Evolutionary conservation across 2,113 vertebrate species (phyloP), one percentile per base, ranked within the genome.

Genomic region (Semnornis frantzii): DNA sequence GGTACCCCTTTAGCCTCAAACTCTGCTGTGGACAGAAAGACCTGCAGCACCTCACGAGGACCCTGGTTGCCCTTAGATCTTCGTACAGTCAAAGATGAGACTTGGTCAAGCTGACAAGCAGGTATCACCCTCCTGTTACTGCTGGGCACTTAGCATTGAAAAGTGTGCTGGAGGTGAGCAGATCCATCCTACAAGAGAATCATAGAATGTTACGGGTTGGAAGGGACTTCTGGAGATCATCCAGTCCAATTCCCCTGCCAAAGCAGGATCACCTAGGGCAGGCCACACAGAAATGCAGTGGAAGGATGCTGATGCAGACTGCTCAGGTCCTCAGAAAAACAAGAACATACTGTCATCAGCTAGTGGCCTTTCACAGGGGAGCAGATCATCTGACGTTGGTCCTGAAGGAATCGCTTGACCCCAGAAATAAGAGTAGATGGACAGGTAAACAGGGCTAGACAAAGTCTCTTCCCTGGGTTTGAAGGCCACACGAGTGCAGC

Each of bases 171-270:
- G 27, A 39, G n/a, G 10, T 4, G 39, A 64, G 3, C 8, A 8
- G 50, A 34, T 3, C 28, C 0, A 0, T 2, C 27, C 58, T 4
- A 1, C 2, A 1, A 63, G 34, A 19, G n/a, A 6, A 79, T 27
- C 11, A 19, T 42, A 1, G 12, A 7, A 50, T 46, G 44, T 5
- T 46, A 46, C 16, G 16, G 44, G 44, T 46, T 46, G 44, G 44
- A 46, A 46, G 16, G 44, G 44, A 46, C 44, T 17, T 46, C 8
- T 50, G 20, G 48, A 50, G 20, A 20, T 50, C 48, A 50, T 21
- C 48, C 48, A 50, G 48, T 50, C 9, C 48, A 50, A 50, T 21
- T 19, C 48, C 9, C 10, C 48, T 50, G 48, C 48, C 48, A 50
- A 50, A 50, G 48, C 48, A 50, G 20, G 48, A 21, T 50, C 48